Conservation (phyloP, 2,888 invertebrate species). For the Lasioglossum oenotherae region DNA sequence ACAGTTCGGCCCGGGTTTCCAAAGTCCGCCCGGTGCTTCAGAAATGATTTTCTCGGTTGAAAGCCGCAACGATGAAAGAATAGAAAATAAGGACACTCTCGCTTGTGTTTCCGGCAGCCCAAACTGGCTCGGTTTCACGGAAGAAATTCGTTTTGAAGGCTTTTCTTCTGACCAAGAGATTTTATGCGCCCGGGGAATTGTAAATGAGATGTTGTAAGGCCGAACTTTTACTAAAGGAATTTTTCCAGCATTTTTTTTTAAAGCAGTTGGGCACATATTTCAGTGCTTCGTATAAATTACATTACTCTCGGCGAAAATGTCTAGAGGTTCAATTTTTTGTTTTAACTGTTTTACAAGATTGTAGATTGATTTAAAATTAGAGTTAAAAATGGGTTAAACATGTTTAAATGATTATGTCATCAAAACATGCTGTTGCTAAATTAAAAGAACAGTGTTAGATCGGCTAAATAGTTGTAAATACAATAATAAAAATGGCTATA, state of each 20-base stretch:
- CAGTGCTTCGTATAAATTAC: background rate
- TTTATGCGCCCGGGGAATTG: background rate
- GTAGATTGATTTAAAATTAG: background rate
- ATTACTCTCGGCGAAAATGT: background rate
- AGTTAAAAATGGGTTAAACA: background rate
- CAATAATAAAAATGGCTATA: background rate
- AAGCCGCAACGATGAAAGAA: conserved; percentile 2
- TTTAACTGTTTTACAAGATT: background rate
- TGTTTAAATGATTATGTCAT: background rate
- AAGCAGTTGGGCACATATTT: background rate
- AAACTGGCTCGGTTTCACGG: conserved; percentile 10
- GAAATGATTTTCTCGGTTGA: conserved; percentile 3
- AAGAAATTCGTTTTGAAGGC: background rate
- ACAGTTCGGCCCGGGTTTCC: too few relatives aligned
- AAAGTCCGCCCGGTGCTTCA: background rate
- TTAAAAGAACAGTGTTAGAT: background rate
- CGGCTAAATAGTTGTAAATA: background rate
- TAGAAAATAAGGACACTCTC: background rate
- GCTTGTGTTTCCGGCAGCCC: background rate
- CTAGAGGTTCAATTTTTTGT: background rate
- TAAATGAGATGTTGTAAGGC: background rate
- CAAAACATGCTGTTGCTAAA: background rate
- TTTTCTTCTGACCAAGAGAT: background rate
- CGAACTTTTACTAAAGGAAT: background rate
- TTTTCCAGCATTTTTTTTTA: background rate